phyloP scores from a whole-genome alignment of 2,888 invertebrate species.

The Harpalus rubripes region DNA sequence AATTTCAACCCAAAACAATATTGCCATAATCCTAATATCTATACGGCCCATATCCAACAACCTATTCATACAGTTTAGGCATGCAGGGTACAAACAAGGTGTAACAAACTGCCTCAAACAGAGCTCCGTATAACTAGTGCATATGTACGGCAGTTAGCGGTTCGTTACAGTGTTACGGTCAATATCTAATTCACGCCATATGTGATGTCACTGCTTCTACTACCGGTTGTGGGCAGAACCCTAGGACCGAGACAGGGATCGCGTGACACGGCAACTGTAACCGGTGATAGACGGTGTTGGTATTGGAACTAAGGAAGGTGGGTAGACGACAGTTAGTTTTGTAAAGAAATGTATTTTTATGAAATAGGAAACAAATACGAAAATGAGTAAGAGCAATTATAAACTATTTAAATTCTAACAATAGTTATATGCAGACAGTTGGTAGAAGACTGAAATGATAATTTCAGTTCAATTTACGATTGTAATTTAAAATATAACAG shows the following conservation, averaged over 20 bases:
- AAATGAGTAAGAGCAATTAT: background rate
- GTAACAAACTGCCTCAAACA: background rate
- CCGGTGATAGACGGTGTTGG: background rate
- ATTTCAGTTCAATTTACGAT: too few species aligned
- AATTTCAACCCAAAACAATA: too few species aligned
- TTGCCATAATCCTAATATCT: too few species aligned
- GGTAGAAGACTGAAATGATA: too few species aligned
- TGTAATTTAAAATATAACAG: too few species aligned
- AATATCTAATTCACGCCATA: constrained; percentile 49
- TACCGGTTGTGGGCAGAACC: background rate
- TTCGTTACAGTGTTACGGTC: constrained; percentile 43
- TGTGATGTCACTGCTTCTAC: background rate
- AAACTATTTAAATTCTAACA: too few species aligned
- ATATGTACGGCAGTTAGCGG: constrained; percentile 44
- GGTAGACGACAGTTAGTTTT: background rate
- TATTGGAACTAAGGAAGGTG: background rate
- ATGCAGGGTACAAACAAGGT: background rate
- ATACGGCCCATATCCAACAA: too few species aligned
- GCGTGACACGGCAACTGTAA: constrained; percentile 13
- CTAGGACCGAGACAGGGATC: background rate
- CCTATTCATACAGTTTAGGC: too few species aligned
- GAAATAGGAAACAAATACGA: background rate
- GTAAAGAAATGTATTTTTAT: background rate
- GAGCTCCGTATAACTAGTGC: constrained; percentile 16
- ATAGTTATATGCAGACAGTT: too few species aligned